Percentiles rank a stretch among this genome's conserved stretches.
These are phyloP conservation scores for Astyanax mexicanus DNA, from an alignment of 2,797 vertebrate species.

Conservation along the genomic window DNA sequence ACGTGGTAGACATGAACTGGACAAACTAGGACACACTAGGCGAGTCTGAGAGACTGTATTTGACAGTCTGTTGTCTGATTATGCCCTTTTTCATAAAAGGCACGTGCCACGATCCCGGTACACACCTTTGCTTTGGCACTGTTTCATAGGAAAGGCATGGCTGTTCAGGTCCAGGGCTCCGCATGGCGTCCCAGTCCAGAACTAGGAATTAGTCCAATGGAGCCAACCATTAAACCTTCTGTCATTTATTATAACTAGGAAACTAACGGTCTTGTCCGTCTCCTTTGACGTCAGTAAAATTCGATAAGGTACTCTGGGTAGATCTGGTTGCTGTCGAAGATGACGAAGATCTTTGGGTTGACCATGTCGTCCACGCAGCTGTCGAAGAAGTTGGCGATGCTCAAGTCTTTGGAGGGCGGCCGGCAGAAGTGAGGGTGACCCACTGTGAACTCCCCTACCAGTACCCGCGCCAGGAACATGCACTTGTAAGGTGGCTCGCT, in stretches of 20 bases:
- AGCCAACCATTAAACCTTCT: not conserved
- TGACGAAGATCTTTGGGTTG: conserved; percentile 95
- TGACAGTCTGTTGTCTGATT: not conserved
- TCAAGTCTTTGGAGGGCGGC: conserved; percentile 94
- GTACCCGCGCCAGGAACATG: conserved; percentile 94
- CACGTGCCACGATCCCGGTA: conserved; percentile 26
- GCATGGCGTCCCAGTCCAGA: not conserved
- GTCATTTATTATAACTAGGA: not conserved
- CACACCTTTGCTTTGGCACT: conserved; percentile 27
- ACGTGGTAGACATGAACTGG: not conserved
- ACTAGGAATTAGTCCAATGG: not conserved
- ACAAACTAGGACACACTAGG: conserved; percentile 5
- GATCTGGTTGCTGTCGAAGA: conserved; percentile 97
- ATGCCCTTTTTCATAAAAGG: conserved; percentile 27
- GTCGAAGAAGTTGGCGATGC: conserved; percentile 94
- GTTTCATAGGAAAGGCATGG: conserved; percentile 18
- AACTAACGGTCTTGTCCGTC: not conserved
- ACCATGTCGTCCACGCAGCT: conserved; percentile 94
- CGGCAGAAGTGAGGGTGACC: conserved; percentile 91
- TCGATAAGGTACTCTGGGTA: conserved; percentile 98
- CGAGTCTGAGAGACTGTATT: not conserved
- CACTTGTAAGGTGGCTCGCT: conserved; percentile 86
- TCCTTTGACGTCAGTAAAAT: conserved; percentile 80
- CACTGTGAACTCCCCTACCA: conserved; percentile 90
- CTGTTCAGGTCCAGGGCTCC: conserved; percentile 8